phyloP scores from a whole-genome alignment of 2,797 vertebrate species.

The Lagodon rhomboides region DNA sequence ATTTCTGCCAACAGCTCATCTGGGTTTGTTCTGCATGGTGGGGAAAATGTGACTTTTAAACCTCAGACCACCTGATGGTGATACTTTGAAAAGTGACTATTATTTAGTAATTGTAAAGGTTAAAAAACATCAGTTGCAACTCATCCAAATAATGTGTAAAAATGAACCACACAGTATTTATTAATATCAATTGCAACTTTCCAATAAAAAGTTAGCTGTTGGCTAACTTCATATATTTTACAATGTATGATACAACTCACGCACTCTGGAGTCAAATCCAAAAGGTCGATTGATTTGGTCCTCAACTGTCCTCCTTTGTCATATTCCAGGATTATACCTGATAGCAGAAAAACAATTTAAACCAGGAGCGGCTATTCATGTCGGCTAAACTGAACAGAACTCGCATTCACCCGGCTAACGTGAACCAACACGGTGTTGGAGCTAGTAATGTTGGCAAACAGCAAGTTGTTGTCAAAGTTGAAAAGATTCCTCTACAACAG shows the following conservation, averaged over 20 bases:
- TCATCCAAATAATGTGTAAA: too few species aligned
- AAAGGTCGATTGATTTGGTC: slow-evolving; percentile 93
- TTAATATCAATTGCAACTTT: too few species aligned
- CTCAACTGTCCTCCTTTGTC: slow-evolving; percentile 86
- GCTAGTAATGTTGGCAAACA: neutral
- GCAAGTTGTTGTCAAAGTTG: neutral
- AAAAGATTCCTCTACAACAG: neutral
- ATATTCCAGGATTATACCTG: slow-evolving; percentile 96
- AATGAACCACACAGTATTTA: too few species aligned
- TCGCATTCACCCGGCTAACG: too few species aligned
- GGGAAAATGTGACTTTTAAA: slow-evolving; percentile 1
- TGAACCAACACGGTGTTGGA: neutral
- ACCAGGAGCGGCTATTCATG: too few species aligned
- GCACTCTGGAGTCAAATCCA: slow-evolving; percentile 90
- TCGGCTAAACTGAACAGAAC: neutral
- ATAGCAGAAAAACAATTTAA: neutral
- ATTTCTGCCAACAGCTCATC: slow-evolving; percentile 90
- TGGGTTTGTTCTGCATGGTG: slow-evolving; percentile 87
- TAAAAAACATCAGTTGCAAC: too few species aligned
- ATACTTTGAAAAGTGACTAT: neutral
- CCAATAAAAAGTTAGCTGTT: neutral
- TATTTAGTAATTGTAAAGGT: too few species aligned
- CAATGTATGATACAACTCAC: slow-evolving; percentile 56
- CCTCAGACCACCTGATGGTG: neutral
- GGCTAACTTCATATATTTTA: neutral